Conservation (phyloP, 2,797 vertebrate species). For the Buceros bicornis region DNA sequence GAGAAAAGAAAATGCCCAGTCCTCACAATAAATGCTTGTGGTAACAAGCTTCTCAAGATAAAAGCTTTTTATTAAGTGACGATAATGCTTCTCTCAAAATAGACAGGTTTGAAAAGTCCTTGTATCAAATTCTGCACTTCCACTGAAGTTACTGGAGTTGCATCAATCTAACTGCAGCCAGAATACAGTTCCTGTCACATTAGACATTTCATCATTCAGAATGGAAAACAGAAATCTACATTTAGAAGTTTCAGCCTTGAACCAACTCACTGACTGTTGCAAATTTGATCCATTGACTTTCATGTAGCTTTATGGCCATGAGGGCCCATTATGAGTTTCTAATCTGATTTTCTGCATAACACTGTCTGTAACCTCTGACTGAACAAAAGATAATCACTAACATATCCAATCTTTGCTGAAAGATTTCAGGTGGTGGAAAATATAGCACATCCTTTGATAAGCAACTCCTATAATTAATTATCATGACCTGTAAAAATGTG, state of each 20-base stretch:
- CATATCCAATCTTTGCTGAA: background rate
- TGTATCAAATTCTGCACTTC: background rate
- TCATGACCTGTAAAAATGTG: background rate
- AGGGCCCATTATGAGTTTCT: conserved; percentile 2
- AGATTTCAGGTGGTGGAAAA: background rate
- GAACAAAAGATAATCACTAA: conserved; percentile 30
- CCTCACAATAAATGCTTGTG: background rate
- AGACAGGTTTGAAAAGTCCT: background rate
- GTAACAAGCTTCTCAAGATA: background rate
- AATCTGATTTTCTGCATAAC: conserved; percentile 55
- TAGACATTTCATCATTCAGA: conserved; percentile 1
- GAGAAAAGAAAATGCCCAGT: background rate
- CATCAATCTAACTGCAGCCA: background rate
- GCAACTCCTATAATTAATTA: background rate
- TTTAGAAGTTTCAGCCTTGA: conserved; percentile 23
- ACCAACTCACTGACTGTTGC: conserved; percentile 7
- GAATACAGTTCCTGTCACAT: background rate
- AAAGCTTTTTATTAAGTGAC: background rate
- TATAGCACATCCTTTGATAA: background rate
- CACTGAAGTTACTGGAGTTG: background rate
- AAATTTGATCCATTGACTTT: conserved; percentile 38
- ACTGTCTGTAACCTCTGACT: background rate
- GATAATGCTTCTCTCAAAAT: conserved; percentile 1
- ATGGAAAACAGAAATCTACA: conserved; percentile 42
- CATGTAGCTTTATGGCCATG: conserved; percentile 4